Base-by-base conservation (phyloP, 2,113 vertebrate genomes). In the Typhlomys cinereus region DNA sequence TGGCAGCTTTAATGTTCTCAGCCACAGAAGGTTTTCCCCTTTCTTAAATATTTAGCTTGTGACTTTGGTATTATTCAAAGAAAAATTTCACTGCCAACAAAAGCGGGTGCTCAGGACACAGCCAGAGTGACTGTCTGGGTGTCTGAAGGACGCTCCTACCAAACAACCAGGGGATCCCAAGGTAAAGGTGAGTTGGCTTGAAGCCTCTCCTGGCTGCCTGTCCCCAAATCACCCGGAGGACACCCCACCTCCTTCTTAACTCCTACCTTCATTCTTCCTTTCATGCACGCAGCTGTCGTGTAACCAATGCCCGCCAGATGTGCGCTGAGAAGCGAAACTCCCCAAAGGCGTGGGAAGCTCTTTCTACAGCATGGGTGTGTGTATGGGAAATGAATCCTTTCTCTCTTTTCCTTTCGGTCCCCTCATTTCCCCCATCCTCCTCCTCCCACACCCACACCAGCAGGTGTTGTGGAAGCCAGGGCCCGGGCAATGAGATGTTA, bases 241-340 rank as follows among this genome's bases (percentile, higher is more conserved):
- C 71, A 52, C 29, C 44, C 69, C 64, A 4, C 36, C 57, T 18
- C 66, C 50, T 75, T n/a, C 7, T 70, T 18, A 57, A 41, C 57
- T 66, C 84, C 73, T 69, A 64, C 88, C 61, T 92, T 39, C 44
- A 73, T 29, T 46, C 76, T 48, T 80, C 59, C 5, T 62, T 46
- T 59, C 83, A 61, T 18, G 5, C 15, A 12, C 85, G 71, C 85
- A 62, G 66, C 34, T 41, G 18, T 73, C 81, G 90, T 0, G 0
- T 71, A 67, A 91, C 59, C 92, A 94, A 81, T 79, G 61, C 67
- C 62, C 34, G 4, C 44, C 94, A 92, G 90, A 87, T 93, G 90
- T 92, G 90, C 86, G 78, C 92, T 90, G 93, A 92, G 89, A 84
- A 90, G 66, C 57, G 4, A 89, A 71, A 34, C 48, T 92, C 74